These are phyloP conservation scores for Ophioninae sp. DNA, from an alignment of 2,888 invertebrate species.

Conservation along the genomic window DNA sequence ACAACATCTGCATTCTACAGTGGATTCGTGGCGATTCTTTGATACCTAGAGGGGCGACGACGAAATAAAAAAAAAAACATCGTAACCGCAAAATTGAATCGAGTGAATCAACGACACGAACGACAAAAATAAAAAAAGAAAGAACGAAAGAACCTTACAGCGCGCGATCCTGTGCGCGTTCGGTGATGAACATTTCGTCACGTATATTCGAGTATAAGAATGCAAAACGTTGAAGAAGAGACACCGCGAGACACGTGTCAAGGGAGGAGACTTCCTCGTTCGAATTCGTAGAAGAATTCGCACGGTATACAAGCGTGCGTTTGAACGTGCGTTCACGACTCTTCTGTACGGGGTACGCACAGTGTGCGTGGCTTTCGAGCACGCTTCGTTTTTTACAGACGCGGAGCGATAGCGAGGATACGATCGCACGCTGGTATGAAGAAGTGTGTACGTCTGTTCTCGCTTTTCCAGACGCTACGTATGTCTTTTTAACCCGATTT, in stretches of 20 bases:
- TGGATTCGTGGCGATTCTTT: background rate
- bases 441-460: constrained; percentile 21
- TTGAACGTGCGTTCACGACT: constrained; percentile 43
- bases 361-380: constrained; percentile 20
- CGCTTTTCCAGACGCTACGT: constrained; percentile 37
- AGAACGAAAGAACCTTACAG: constrained; percentile 7
- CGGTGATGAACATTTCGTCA: constrained; percentile 44
- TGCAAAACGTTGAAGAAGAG: constrained; percentile 49
- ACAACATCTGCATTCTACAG: background rate
- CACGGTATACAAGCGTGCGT: constrained; percentile 35
- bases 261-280: constrained; percentile 53
- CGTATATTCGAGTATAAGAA: constrained; percentile 47
- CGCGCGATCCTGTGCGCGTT: background rate
- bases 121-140: background rate
- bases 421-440: constrained; percentile 3
- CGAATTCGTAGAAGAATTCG: constrained; percentile 59
- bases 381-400: constrained; percentile 58
- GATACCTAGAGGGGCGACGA: background rate
- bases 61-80: background rate
- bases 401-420: constrained; percentile 16
- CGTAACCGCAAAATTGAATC: background rate
- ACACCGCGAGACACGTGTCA: constrained; percentile 49
- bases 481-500: constrained; percentile 15
- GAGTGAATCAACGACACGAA: background rate
- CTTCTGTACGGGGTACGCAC: constrained; percentile 2